Conservation (phyloP, 2,797 vertebrate species). For the Chrysocyon brachyurus region DNA sequence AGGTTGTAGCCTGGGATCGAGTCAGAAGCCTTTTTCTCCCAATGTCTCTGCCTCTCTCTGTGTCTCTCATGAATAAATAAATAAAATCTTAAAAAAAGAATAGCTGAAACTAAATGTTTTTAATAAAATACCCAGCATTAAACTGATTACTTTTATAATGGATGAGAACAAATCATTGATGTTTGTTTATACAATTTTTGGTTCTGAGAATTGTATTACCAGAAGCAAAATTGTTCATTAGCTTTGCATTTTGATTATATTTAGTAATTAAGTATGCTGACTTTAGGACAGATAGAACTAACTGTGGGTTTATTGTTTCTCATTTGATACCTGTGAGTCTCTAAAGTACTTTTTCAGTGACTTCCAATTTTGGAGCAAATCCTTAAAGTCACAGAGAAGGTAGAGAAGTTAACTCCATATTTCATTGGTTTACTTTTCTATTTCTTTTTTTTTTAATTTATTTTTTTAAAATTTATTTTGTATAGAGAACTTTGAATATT, state of each 20-base stretch:
- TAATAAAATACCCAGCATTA: not conserved
- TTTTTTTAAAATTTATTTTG: not conserved
- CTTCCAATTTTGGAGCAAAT: not conserved
- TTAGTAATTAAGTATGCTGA: conserved; percentile 10
- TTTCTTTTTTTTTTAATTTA: not conserved
- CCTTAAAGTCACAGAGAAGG: not conserved
- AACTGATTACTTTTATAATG: conserved; percentile 36
- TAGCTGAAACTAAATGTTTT: conserved; percentile 27
- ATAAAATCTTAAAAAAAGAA: not conserved
- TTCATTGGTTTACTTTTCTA: not conserved
- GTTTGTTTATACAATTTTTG: conserved; percentile 68
- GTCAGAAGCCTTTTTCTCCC: too few relatives aligned
- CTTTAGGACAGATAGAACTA: not conserved
- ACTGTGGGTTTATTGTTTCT: not conserved
- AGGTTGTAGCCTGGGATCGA: too few relatives aligned
- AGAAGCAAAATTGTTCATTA: conserved; percentile 36
- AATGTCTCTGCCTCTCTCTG: too few relatives aligned
- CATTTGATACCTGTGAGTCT: not conserved
- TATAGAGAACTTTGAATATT: not conserved
- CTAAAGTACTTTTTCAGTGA: not conserved
- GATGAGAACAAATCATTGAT: conserved; percentile 49
- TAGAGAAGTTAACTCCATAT: not conserved
- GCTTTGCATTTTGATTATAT: conserved; percentile 21
- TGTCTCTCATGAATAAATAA: too few relatives aligned
- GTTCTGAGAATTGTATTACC: not conserved